phyloP scores from a whole-genome alignment of 1,140 invertebrate species.

The Psilanteris sp. region DNA sequence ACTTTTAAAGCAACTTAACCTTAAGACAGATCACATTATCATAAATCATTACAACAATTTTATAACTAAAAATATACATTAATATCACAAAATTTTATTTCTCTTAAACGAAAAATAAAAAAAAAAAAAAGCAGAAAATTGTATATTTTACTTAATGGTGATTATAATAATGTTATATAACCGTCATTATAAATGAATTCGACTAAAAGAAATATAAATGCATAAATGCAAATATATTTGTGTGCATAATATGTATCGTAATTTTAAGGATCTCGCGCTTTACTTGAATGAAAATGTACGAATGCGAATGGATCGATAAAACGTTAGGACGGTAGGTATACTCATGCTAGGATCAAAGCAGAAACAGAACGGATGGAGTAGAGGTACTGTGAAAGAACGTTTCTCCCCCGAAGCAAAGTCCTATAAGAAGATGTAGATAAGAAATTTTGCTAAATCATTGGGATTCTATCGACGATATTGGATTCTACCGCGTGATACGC shows the following conservation, averaged over 20 bases:
- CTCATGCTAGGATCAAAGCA: slow-evolving; percentile 55
- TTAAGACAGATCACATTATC: too few species aligned
- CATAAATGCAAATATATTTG: slow-evolving; percentile 49
- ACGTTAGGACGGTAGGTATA: slow-evolving; percentile 50
- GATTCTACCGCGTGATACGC: slow-evolving; percentile 53
- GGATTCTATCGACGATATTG: slow-evolving; percentile 62
- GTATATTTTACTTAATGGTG: too few species aligned
- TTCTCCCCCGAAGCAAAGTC: slow-evolving; percentile 52
- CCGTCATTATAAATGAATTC: too few species aligned
- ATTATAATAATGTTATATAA: too few species aligned
- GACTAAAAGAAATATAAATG: slow-evolving; percentile 37
- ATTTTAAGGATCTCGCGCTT: slow-evolving; percentile 54
- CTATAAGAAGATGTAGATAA: slow-evolving; percentile 63
- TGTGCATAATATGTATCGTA: slow-evolving; percentile 34
- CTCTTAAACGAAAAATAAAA: too few species aligned
- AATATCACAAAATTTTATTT: too few species aligned
- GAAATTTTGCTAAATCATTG: slow-evolving; percentile 63
- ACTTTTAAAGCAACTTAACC: too few species aligned
- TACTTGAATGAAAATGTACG: slow-evolving; percentile 62
- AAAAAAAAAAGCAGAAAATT: too few species aligned
- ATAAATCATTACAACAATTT: too few species aligned
- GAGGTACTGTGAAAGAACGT: slow-evolving; percentile 44
- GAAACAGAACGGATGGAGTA: slow-evolving; percentile 62
- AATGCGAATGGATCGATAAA: slow-evolving; percentile 60
- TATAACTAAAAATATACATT: too few species aligned